Base-by-base conservation (phyloP, 2,113 vertebrate species). In the Mesitornis unicolor region DNA sequence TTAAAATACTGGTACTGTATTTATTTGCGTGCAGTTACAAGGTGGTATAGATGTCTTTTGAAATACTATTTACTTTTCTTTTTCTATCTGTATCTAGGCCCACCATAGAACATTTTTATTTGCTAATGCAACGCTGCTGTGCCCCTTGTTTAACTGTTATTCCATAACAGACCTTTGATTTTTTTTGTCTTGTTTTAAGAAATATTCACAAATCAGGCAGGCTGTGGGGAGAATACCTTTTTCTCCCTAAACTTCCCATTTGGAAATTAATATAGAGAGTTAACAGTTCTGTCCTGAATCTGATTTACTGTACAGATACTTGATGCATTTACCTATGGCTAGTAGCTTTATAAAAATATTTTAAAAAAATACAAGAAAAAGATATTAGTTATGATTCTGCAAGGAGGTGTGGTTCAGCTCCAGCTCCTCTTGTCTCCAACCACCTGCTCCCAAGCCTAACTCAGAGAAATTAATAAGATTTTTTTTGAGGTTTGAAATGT, bases 181-280 rank as follows among this genome's bases (percentile, higher is more conserved):
- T 31, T 28, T 15, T 40, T 36, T 28, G 22, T 9, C 11, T 54
- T 35, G 11, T 75, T 71, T 78, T 81, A 50, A 51, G 47, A 78
- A 79, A 61, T 7, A 2, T 74, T 80, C n/a, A 84, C 22, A 70
- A 59, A 31, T 43, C 10, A 31, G 10, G 13, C 14, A 48, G 4
- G 35, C 89, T 47, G 29, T 56, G n/a, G 25, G 13, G 10, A 59
- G 21, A 31, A 80, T 67, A 15, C 42, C 4, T 57, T 70, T 36
- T 5, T 2, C 3, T 3, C 5, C 33, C 3, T 6, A 2, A 78
- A 43, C 6, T 63, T 47, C 4, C 13, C 9, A 21, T 42, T 48
- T 82, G 17, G 16, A 51, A 71, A 33, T 33, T 26, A 64, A 25
- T 43, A 36, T 5, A 19, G 9, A 47, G 16, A 56, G 9, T 81